Conservation (phyloP, 2,113 vertebrate species). For the Albula glossodonta region DNA sequence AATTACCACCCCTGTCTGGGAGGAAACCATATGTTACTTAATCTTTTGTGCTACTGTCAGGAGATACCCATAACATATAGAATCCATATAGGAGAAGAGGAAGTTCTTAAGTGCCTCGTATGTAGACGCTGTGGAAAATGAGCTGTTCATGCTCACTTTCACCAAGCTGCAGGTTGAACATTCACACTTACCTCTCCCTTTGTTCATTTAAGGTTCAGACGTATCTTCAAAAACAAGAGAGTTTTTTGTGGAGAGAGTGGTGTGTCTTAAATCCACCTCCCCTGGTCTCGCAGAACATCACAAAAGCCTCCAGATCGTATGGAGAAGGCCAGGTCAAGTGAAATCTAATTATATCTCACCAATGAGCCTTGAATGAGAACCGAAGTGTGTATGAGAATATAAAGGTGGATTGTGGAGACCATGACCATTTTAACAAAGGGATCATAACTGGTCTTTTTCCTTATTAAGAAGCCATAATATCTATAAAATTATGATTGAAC, state of each 20-base stretch:
- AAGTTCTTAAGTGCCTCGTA: neutral
- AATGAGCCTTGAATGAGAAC: neutral
- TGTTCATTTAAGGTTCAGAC: neutral
- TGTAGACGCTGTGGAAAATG: slow-evolving; percentile 2
- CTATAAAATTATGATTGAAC: neutral
- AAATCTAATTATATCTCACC: neutral
- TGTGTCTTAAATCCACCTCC: neutral
- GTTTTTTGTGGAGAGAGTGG: too few relatives aligned
- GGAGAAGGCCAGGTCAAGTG: neutral
- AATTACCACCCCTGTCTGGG: neutral
- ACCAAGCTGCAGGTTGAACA: neutral
- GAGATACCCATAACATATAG: neutral
- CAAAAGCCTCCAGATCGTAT: too few relatives aligned
- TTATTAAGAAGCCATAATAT: neutral
- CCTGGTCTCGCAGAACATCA: neutral
- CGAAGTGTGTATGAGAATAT: neutral
- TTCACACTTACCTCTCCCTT: neutral
- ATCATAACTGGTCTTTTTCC: neutral
- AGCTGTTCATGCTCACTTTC: neutral
- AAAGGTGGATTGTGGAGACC: neutral
- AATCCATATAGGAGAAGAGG: neutral
- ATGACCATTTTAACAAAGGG: neutral
- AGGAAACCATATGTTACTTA: neutral
- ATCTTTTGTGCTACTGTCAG: neutral
- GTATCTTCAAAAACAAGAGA: neutral